phyloP scores from a whole-genome alignment of 2,113 vertebrate genomes.

The Pavo muticus region DNA sequence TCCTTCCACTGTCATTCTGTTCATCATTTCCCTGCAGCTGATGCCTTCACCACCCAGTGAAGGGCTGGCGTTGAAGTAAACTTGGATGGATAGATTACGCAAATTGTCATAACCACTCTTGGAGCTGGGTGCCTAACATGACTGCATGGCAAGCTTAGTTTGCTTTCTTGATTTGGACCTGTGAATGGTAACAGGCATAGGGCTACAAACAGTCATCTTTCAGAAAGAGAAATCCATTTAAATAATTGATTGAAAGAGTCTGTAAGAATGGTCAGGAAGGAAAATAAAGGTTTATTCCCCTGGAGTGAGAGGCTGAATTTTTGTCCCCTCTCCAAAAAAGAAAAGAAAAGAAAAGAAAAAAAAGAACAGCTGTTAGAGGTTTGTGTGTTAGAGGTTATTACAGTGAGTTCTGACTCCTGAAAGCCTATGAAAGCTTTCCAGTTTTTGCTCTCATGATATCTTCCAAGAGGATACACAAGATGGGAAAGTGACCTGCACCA shows the following conservation, averaged over 20 bases:
- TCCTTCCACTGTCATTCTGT: background rate
- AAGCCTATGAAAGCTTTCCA: background rate
- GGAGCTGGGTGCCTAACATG: background rate
- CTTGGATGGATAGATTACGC: background rate
- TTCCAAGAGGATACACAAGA: slow-evolving; percentile 15
- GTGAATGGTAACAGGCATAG: background rate
- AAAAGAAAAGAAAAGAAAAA: background rate
- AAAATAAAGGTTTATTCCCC: background rate
- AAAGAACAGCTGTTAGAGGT: background rate
- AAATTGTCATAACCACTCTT: background rate
- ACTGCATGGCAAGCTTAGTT: background rate
- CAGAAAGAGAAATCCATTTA: background rate
- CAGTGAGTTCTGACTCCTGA: background rate
- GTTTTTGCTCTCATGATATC: background rate
- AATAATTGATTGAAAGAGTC: background rate
- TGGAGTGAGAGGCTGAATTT: background rate
- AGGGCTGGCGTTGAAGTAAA: background rate
- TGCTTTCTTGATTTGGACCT: background rate
- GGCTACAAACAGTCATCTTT: background rate
- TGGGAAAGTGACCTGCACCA: background rate
- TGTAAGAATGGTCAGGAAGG: background rate
- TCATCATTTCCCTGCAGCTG: background rate
- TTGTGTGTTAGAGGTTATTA: background rate
- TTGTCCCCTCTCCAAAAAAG: background rate
- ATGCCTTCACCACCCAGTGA: background rate